A percentile compares a stretch with the other conserved stretches of the same genome.
Evolutionary conservation across 2,113 vertebrate species (phyloP).

Genomic region (Heterotis niloticus): DNA sequence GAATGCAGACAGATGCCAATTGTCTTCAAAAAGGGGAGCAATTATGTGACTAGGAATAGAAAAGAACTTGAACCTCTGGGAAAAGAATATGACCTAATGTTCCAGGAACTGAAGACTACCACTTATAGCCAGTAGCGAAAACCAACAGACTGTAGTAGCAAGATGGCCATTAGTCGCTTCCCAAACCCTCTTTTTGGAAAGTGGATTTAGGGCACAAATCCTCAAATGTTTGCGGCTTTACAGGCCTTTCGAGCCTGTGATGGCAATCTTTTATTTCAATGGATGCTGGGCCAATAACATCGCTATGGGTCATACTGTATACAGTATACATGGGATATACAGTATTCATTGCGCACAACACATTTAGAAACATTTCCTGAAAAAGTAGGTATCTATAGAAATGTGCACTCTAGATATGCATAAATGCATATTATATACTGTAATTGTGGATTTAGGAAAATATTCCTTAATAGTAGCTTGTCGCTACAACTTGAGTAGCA

Average conservation of each 20-base stretch:
- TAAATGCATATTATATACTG: too few species aligned
- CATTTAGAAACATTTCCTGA: too few species aligned
- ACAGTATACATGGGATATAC: too few species aligned
- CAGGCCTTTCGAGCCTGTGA: neutral
- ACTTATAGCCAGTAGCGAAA: constrained; percentile 34
- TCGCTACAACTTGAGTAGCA: too few species aligned
- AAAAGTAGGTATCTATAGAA: too few species aligned
- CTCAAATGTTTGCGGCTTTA: neutral
- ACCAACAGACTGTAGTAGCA: constrained; percentile 33
- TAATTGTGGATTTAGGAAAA: too few species aligned
- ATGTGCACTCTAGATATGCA: too few species aligned
- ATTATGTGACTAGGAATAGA: constrained; percentile 36
- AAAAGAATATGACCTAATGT: constrained; percentile 32
- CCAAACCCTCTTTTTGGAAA: constrained; percentile 34
- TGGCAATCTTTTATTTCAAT: neutral
- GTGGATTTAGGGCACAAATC: constrained; percentile 4
- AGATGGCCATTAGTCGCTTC: constrained; percentile 37
- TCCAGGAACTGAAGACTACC: constrained; percentile 36
- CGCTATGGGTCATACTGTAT: too few species aligned
- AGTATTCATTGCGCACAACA: too few species aligned
- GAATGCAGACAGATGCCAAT: constrained; percentile 15
- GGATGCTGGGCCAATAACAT: too few species aligned
- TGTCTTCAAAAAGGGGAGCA: constrained; percentile 19
- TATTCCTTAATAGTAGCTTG: too few species aligned
- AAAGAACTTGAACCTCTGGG: constrained; percentile 25